A percentile compares a stretch with the other conserved stretches of the same genome.
phyloP scores from a whole-genome alignment of 2,888 invertebrate genomes.

The Leptura quadrifasciata region DNA sequence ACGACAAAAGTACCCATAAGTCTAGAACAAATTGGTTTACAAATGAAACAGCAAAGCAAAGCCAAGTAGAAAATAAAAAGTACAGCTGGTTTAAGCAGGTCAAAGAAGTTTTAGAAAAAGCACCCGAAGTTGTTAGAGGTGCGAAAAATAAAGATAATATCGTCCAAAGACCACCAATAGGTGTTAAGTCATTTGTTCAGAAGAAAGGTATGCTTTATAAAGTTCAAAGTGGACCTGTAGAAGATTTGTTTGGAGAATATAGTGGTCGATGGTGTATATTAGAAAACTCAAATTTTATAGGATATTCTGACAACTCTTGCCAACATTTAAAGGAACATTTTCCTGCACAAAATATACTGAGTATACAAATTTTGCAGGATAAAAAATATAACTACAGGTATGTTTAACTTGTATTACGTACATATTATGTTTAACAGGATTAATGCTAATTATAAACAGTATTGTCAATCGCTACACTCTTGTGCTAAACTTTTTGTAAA shows the following conservation, averaged over 20 bases:
- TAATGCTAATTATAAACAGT: no score
- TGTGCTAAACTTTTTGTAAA: no score
- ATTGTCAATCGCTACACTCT: no score
- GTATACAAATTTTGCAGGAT: constrained; percentile 80
- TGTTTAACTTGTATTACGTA: constrained; percentile 46
- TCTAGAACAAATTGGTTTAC: constrained; percentile 67
- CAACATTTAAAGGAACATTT: constrained; percentile 83
- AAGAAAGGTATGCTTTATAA: constrained; percentile 80
- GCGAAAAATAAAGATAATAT: constrained; percentile 61
- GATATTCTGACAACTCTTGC: constrained; percentile 84
- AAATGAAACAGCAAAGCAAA: constrained; percentile 44
- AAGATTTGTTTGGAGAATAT: constrained; percentile 85
- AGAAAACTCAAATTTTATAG: constrained; percentile 83
- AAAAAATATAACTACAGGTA: constrained; percentile 73
- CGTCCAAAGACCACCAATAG: constrained; percentile 76
- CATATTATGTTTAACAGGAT: no score
- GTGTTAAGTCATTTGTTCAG: constrained; percentile 73
- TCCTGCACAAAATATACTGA: constrained; percentile 80
- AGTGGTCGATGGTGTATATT: constrained; percentile 84
- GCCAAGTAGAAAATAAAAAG: constrained; percentile 65
- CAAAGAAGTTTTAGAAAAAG: constrained; percentile 75
- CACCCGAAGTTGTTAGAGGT: constrained; percentile 73
- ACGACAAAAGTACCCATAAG: constrained; percentile 54
- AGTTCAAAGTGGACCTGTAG: constrained; percentile 79
- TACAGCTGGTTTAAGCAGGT: constrained; percentile 71